Conservation (phyloP, 2,888 invertebrate species). For the Hecatera dysodea region DNA sequence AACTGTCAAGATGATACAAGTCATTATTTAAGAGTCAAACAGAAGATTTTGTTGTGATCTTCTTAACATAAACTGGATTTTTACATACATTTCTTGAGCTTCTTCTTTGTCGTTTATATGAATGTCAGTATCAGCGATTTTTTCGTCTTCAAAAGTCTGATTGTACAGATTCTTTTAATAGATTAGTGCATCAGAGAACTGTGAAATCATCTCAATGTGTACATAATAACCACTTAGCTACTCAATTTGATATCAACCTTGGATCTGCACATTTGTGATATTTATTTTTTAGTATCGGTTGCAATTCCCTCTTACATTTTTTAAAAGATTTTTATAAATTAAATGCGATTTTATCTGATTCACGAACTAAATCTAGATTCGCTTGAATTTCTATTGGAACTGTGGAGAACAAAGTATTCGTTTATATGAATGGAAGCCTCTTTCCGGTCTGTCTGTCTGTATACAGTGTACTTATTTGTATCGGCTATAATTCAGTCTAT, state of each 20-base stretch:
- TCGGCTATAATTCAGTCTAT: slow-evolving; percentile 78
- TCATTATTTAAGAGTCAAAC: slow-evolving; percentile 24
- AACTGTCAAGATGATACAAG: slow-evolving; percentile 40
- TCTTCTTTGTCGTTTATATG: neutral
- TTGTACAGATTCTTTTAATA: neutral
- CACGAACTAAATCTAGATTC: slow-evolving; percentile 65
- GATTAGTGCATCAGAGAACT: slow-evolving; percentile 19
- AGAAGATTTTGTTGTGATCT: neutral
- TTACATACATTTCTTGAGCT: neutral
- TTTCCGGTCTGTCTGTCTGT: slow-evolving; percentile 78
- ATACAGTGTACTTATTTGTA: slow-evolving; percentile 71
- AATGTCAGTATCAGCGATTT: neutral
- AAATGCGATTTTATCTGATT: slow-evolving; percentile 47
- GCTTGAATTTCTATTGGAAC: slow-evolving; percentile 76
- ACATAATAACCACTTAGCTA: slow-evolving; percentile 34
- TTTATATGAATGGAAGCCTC: slow-evolving; percentile 82
- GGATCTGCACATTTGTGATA: slow-evolving; percentile 25
- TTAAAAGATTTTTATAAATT: slow-evolving; percentile 24
- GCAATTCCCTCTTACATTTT: slow-evolving; percentile 17
- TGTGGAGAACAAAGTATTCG: slow-evolving; percentile 81
- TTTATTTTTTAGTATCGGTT: slow-evolving; percentile 18
- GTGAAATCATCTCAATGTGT: slow-evolving; percentile 36
- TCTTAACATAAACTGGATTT: neutral
- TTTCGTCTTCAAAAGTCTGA: neutral
- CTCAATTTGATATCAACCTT: slow-evolving; percentile 49